Evolutionary conservation across 2,888 invertebrate genomes (phyloP).

Genomic region (Lacanobia wlatinum): DNA sequence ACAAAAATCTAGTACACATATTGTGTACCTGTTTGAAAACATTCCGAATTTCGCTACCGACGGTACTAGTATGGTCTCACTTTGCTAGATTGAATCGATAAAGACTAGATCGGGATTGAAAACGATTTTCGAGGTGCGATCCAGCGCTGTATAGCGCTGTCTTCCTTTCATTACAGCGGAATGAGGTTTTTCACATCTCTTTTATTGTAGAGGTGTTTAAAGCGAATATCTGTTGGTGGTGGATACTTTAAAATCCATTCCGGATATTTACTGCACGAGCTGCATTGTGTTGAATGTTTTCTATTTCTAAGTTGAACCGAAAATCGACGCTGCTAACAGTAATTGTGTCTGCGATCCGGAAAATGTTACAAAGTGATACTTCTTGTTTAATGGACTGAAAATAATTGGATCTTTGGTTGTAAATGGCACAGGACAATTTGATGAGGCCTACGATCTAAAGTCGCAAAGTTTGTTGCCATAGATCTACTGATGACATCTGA

Average conservation of each 20-base stretch:
- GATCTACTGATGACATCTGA: slow-evolving; percentile 1
- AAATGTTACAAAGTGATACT: slow-evolving; percentile 42
- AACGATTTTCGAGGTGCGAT: slow-evolving; percentile 65
- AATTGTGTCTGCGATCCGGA: slow-evolving; percentile 38
- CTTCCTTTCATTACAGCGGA: slow-evolving; percentile 57
- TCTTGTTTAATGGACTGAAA: slow-evolving; percentile 32
- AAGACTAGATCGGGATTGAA: slow-evolving; percentile 62
- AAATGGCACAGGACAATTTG: slow-evolving; percentile 21
- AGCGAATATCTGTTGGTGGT: slow-evolving; percentile 36
- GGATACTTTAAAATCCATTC: slow-evolving; percentile 55
- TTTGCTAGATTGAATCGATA: slow-evolving; percentile 73
- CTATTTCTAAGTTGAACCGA: slow-evolving; percentile 34
- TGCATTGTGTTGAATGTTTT: slow-evolving; percentile 39
- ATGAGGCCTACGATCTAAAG: slow-evolving; percentile 23
- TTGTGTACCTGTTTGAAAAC: slow-evolving; percentile 56
- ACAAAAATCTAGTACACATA: slow-evolving; percentile 54
- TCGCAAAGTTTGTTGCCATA: slow-evolving; percentile 12
- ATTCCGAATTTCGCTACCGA: slow-evolving; percentile 48
- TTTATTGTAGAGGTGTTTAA: slow-evolving; percentile 51
- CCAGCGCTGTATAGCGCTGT: slow-evolving; percentile 30
- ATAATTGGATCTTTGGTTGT: slow-evolving; percentile 43
- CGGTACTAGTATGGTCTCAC: slow-evolving; percentile 63
- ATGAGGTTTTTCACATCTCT: slow-evolving; percentile 62
- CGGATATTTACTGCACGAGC: slow-evolving; percentile 38
- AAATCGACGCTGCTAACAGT: slow-evolving; percentile 33